phyloP scores from a whole-genome alignment of 35 echinoderm and acorn worm genomes.

The Ophioderma brevispina region DNA sequence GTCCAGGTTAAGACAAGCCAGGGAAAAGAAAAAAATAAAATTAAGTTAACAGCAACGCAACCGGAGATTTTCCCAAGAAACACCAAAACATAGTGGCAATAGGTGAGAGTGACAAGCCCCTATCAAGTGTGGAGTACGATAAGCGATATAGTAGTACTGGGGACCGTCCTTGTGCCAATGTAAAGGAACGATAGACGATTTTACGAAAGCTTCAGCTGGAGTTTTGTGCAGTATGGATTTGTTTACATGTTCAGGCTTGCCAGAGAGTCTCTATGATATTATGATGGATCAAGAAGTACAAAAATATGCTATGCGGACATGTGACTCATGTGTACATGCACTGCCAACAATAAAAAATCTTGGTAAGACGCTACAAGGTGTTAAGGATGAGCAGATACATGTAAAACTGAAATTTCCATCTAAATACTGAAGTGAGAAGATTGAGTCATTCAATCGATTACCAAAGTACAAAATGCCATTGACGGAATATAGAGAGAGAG shows the following conservation, averaged over 20 bases:
- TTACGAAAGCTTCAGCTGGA: too few species aligned
- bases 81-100: too few species aligned
- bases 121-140: too few species aligned
- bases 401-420: not conserved
- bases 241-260: not conserved
- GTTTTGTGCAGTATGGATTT: not conserved
- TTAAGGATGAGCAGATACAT: not conserved
- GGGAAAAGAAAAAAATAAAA: too few species aligned
- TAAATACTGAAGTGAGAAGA: not conserved
- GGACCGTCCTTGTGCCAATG: too few species aligned
- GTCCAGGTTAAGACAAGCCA: too few species aligned
- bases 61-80: too few species aligned
- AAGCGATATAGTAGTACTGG: too few species aligned
- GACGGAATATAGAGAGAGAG: not conserved
- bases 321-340: not conserved
- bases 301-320: not conserved
- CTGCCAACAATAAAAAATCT: not conserved
- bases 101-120: too few species aligned
- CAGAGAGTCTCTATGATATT: not conserved
- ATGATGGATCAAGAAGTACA: not conserved
- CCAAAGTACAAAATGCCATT: not conserved
- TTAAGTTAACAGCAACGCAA: too few species aligned
- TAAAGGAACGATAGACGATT: too few species aligned
- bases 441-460: not conserved
- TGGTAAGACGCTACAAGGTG: not conserved